Base-by-base conservation (phyloP, 2,888 invertebrate species). In the Thyatira batis region DNA sequence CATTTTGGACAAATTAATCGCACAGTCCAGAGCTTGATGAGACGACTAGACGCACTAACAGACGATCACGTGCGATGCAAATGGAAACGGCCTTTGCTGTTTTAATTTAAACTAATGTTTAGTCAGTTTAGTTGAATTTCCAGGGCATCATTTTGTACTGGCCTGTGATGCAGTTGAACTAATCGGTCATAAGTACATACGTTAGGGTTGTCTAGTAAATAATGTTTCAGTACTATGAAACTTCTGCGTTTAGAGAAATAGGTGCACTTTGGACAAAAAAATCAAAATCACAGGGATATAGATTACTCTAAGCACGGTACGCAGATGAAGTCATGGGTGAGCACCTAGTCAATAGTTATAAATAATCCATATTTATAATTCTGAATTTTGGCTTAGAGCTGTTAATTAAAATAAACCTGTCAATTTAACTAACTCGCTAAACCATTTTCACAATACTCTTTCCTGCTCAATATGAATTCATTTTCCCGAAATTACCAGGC, bases 51-150 rank as follows among this genome's bases (percentile, higher is more conserved):
- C 91, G 76, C 64, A 62, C 67, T 68, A 71, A 78, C 89, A 90
- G 91, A 90, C 91, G 76, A 82, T 89, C 90, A 90, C 90, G 91
- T 80, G 89, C 82, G 69, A 87, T 87, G 88, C 91, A 89, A 90
- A 91, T 91, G 85, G 76, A 88, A 78, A 82, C 82, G 89, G 84
- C 89, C 89, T 89, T 80, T 76, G 69, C 74, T 69, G 80, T 71
- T 70, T 64, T 77, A 83, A 84, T 80, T 80, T 67, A 75, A 71
- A 73, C 71, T 78, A 78, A 79, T 77, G 76, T 73, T 70, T 61
- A 61, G 65, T 69, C 67, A 71, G 73, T 83, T 84, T 82, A 76
- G 17, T 70, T 62, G 60, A 76, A 71, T 73, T 74, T 67, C 65
- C 61, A 33, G 21, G 13, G 39, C 39, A 39, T 39, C 39, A 21